These are phyloP conservation scores for Clangula hyemalis DNA, from an alignment of 2,797 vertebrate species.

Conservation along the genomic window DNA sequence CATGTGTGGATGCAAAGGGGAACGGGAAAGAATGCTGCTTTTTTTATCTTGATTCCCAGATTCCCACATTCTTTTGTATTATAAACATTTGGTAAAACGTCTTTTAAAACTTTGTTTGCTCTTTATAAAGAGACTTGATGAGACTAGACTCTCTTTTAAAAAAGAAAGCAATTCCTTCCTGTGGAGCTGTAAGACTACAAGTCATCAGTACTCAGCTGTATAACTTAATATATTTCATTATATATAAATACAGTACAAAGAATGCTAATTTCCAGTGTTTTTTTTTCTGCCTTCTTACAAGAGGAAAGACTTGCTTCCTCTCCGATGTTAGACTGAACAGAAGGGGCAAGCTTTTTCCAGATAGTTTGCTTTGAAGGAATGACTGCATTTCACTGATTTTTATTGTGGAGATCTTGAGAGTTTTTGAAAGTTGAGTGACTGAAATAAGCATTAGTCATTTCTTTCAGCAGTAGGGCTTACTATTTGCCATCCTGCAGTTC, in stretches of 20 bases:
- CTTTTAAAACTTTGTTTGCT: neutral
- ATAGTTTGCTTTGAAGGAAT: neutral
- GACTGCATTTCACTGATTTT: neutral
- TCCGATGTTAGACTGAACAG: neutral
- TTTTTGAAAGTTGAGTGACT: neutral
- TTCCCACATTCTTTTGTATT: neutral
- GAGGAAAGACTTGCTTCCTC: neutral
- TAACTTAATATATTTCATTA: neutral
- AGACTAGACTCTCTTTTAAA: neutral
- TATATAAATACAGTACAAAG: neutral
- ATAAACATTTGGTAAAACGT: neutral
- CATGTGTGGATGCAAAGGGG: neutral
- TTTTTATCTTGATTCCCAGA: neutral
- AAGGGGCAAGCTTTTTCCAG: neutral
- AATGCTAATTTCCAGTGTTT: rapidly evolving
- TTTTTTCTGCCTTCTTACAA: neutral
- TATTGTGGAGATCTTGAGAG: neutral
- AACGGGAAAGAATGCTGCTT: neutral
- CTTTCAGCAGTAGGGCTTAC: neutral
- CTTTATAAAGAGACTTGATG: neutral
- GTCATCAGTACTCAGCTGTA: neutral
- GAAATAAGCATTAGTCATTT: neutral
- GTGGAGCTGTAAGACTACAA: neutral
- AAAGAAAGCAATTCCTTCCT: neutral
- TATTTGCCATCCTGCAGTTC: neutral